Conservation (phyloP, 2,888 invertebrate genomes). For the Pristionchus maxplancki region DNA sequence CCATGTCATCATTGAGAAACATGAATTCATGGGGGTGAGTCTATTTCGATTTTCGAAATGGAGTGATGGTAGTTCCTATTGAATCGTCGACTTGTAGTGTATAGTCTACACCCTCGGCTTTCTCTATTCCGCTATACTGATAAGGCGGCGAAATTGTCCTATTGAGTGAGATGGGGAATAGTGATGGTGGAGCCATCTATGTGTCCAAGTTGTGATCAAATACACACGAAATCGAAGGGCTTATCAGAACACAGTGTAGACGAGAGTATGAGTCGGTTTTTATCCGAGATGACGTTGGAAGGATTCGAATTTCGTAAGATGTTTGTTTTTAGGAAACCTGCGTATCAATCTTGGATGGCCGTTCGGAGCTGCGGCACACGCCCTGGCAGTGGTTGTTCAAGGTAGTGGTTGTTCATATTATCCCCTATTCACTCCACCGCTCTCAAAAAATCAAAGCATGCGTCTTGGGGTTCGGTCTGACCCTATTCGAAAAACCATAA, state of each 20-base stretch:
- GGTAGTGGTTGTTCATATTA: no score
- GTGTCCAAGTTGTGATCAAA: background rate
- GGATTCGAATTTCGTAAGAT: background rate
- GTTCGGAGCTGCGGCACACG: constrained; percentile 62
- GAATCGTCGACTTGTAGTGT: no score
- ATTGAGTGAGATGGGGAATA: background rate
- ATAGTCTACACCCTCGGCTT: background rate
- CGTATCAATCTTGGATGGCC: constrained; percentile 64
- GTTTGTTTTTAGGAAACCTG: constrained; percentile 56
- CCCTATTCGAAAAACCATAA: no score
- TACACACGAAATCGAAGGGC: background rate
- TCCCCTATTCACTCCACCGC: no score
- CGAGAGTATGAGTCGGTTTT: background rate
- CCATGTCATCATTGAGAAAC: constrained; percentile 57
- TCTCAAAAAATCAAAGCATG: no score
- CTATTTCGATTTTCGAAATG: no score
- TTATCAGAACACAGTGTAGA: background rate
- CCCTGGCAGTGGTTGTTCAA: constrained; percentile 68
- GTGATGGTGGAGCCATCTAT: background rate
- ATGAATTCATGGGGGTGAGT: constrained; percentile 62
- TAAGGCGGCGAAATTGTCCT: background rate
- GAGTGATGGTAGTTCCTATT: no score
- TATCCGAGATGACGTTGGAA: background rate
- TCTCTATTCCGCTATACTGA: background rate
- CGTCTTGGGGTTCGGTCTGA: no score